phyloP scores from a whole-genome alignment of 1,140 invertebrate genomes.

The Drosophila micromelanica region DNA sequence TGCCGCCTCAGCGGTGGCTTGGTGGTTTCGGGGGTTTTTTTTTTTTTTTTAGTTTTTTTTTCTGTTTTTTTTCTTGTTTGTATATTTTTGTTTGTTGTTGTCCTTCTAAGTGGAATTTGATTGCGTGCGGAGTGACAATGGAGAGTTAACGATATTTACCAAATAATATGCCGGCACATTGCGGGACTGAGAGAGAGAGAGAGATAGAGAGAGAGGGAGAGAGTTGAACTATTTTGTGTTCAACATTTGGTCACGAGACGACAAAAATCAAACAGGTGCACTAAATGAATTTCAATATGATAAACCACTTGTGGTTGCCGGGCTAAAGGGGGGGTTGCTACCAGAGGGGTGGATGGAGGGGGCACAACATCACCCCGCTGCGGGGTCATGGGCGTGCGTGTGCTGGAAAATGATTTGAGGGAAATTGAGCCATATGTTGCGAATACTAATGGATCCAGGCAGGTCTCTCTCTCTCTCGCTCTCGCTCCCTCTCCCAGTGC shows the following conservation, averaged over 20 bases:
- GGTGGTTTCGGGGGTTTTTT: no score
- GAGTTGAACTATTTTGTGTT: background rate
- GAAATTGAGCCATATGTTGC: slow-evolving; percentile 84
- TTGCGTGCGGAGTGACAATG: slow-evolving; percentile 69
- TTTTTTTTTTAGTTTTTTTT: no score
- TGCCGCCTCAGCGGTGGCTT: no score
- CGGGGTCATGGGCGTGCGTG: slow-evolving; percentile 24
- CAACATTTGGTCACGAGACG: slow-evolving; percentile 46
- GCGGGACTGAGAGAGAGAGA: no score
- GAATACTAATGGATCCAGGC: slow-evolving; percentile 73
- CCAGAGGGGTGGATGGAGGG: background rate
- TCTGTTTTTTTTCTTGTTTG: no score
- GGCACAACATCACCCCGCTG: slow-evolving; percentile 2
- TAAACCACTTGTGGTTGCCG: slow-evolving; percentile 81
- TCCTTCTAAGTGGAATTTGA: slow-evolving; percentile 48
- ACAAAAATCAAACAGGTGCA: slow-evolving; percentile 83
- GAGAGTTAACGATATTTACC: slow-evolving; percentile 80
- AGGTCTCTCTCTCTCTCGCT: no score
- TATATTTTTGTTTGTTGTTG: slow-evolving; percentile 1
- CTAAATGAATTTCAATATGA: slow-evolving; percentile 82
- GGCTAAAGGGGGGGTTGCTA: no score
- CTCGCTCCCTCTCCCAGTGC: no score
- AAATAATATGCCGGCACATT: slow-evolving; percentile 53
- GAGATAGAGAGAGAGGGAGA: no score
- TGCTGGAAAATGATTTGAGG: slow-evolving; percentile 60